A percentile compares a stretch with the other conserved stretches of the same genome.
Evolutionary conservation across 2,113 vertebrate species (phyloP).

Genomic region (Anser brachyrhynchus): DNA sequence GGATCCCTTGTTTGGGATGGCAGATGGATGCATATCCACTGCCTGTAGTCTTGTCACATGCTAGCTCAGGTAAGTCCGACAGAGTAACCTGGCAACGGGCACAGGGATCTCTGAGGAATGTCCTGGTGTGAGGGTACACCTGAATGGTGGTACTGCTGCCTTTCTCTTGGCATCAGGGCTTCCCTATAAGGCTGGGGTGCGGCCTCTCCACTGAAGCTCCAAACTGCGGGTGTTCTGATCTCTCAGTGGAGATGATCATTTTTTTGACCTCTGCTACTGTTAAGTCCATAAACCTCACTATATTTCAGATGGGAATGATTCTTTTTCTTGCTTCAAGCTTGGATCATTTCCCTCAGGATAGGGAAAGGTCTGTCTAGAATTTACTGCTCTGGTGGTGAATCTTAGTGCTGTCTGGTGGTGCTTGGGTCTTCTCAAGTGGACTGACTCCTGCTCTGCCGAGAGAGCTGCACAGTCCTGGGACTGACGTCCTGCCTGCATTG

Average conservation of each 20-base stretch:
- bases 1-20: not conserved
- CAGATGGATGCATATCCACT: accelerated
- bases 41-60: not conserved
- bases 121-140: accelerated
- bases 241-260: not conserved
- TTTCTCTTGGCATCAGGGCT: too few species aligned
- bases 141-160: not conserved
- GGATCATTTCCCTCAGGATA: accelerated
- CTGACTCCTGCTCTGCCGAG: not conserved
- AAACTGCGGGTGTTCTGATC: not conserved
- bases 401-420: accelerated
- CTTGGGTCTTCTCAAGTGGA: not conserved
- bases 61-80: not conserved
- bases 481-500: not conserved
- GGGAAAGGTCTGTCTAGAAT: not conserved
- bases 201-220: accelerated
- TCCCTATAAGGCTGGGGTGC: accelerated
- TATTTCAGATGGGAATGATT: not conserved
- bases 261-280: not conserved
- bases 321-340: not conserved
- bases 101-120: accelerated
- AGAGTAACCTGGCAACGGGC: accelerated
- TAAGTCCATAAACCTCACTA: not conserved
- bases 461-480: not conserved
- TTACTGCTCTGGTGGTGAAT: not conserved